Conservation (phyloP, 2,797 vertebrate genomes). For the Rallus crepitans region DNA sequence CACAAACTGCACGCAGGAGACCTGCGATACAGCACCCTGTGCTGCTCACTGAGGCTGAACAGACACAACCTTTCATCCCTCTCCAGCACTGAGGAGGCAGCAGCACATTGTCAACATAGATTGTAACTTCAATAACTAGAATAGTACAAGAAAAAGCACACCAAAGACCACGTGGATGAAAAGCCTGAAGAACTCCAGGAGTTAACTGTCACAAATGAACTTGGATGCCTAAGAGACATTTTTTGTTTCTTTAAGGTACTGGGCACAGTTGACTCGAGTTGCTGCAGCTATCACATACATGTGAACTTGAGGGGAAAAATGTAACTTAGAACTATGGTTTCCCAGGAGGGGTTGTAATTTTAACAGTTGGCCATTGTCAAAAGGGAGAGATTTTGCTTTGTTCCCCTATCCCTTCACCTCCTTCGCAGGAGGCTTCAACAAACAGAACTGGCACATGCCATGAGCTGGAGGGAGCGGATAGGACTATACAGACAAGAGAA, state of each 20-base stretch:
- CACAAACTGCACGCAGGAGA: background rate
- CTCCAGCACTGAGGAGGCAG: background rate
- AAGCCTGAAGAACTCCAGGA: background rate
- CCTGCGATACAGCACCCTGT: background rate
- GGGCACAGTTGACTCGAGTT: background rate
- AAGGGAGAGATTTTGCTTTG: background rate
- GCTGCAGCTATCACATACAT: background rate
- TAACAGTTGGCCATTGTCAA: background rate
- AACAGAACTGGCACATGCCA: background rate
- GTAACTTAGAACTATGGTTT: accelerated
- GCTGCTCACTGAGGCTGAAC: background rate
- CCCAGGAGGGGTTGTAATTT: background rate
- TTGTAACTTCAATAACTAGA: background rate
- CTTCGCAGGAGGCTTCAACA: background rate
- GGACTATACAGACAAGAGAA: background rate
- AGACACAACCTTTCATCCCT: background rate
- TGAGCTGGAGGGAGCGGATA: background rate
- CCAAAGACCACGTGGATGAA: background rate
- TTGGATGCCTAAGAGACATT: background rate
- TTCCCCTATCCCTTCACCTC: background rate
- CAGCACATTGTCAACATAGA: background rate
- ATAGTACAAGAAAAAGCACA: background rate
- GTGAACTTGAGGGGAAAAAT: background rate
- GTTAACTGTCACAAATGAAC: background rate
- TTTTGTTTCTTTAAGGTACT: background rate